phyloP scores from a whole-genome alignment of 2,888 invertebrate species.

The Leptopilina syphax region DNA sequence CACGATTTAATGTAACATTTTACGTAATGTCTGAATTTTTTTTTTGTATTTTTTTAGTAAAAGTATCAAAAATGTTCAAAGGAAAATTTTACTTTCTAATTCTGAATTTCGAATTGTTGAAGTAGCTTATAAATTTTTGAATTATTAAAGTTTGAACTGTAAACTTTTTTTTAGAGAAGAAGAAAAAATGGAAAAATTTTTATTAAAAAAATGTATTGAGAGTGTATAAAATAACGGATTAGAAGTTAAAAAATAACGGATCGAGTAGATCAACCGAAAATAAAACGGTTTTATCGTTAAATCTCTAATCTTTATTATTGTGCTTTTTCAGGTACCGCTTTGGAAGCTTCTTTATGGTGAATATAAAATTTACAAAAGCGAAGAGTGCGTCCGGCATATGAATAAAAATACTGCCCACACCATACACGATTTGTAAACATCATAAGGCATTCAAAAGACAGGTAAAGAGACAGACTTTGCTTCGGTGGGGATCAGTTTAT shows the following conservation, averaged over 20 bases:
- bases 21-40: no score
- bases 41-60: no score
- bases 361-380: neutral
- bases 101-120: no score
- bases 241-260: conserved; percentile 22
- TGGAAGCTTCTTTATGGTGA: neutral
- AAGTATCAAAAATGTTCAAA: no score
- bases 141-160: no score
- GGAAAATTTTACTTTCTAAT: no score
- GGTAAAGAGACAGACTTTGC: conserved; percentile 67
- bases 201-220: neutral
- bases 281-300: conserved; percentile 16
- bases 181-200: neutral
- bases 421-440: conserved; percentile 63
- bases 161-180: no score
- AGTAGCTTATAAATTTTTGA: no score
- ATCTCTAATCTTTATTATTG: neutral
- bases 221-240: conserved; percentile 23
- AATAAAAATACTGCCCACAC: conserved; percentile 22
- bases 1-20: neutral
- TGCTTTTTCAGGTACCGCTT: conserved; percentile 16
- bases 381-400: neutral
- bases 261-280: conserved; percentile 19
- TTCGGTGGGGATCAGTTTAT: conserved; percentile 76
- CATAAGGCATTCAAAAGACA: conserved; percentile 61